Evolutionary conservation across 2,113 vertebrate species (phyloP).

Genomic region (Mohoua ochrocephala): DNA sequence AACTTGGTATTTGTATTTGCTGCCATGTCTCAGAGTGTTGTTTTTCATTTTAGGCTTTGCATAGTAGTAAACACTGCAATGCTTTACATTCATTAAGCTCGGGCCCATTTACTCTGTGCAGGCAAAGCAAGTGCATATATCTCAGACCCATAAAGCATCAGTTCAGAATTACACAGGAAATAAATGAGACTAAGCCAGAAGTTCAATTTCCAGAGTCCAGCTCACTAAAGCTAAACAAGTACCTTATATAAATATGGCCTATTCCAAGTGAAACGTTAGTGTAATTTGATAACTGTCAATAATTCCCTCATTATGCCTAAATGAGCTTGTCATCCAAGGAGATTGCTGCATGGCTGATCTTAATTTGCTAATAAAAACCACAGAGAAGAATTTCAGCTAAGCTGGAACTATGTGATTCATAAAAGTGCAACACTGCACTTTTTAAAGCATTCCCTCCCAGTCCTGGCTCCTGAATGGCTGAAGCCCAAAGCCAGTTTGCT

Average conservation of each 20-base stretch:
- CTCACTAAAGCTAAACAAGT: slow-evolving; percentile 45
- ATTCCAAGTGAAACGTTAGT: slow-evolving; percentile 50
- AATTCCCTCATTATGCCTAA: slow-evolving; percentile 58
- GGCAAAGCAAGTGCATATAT: slow-evolving; percentile 63
- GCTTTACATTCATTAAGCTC: slow-evolving; percentile 69
- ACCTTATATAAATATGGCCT: slow-evolving; percentile 48
- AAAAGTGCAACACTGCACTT: slow-evolving; percentile 31
- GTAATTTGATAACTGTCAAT: slow-evolving; percentile 58
- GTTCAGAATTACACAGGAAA: slow-evolving; percentile 71
- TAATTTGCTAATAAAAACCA: slow-evolving; percentile 57
- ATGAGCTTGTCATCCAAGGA: slow-evolving; percentile 57
- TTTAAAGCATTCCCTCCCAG: neutral
- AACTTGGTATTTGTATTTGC: slow-evolving; percentile 66
- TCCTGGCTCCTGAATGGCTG: neutral
- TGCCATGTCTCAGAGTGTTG: slow-evolving; percentile 41
- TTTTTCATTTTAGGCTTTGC: slow-evolving; percentile 68
- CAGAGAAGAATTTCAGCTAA: slow-evolving; percentile 40
- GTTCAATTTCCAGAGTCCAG: slow-evolving; percentile 55
- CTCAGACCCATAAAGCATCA: slow-evolving; percentile 61
- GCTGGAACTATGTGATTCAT: slow-evolving; percentile 23
- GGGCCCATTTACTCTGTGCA: slow-evolving; percentile 67
- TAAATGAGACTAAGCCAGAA: slow-evolving; percentile 68
- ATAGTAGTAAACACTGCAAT: slow-evolving; percentile 68
- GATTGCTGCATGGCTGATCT: slow-evolving; percentile 22
- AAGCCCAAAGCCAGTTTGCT: neutral